Evolutionary conservation across 2,888 invertebrate genomes (phyloP).

Genomic region (Orthonevra nobilis): DNA sequence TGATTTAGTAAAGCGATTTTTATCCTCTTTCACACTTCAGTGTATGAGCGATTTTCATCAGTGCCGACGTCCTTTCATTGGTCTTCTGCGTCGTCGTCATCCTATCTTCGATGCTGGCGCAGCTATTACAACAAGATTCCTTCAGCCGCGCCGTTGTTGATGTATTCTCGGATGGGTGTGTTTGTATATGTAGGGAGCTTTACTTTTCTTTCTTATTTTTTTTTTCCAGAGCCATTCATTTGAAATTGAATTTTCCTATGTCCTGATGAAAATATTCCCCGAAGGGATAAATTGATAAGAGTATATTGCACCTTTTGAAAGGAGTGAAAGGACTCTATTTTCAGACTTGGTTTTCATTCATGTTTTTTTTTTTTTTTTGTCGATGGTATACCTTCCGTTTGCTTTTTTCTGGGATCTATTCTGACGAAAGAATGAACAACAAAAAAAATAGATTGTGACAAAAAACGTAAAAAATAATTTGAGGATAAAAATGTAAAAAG

Average conservation of each 20-base stretch:
- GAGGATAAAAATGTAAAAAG: constrained; percentile 60
- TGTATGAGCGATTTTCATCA: constrained; percentile 49
- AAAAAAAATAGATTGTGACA: constrained; percentile 7
- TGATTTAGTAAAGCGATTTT: constrained; percentile 69
- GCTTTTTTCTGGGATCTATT: neutral
- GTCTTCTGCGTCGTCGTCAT: neutral
- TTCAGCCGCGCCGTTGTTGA: constrained; percentile 17
- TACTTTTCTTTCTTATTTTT: too few relatives aligned
- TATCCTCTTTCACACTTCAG: constrained; percentile 49
- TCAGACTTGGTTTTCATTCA: constrained; percentile 22
- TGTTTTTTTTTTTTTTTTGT: constrained; percentile 7
- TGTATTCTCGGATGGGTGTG: constrained; percentile 34
- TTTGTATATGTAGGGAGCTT: constrained; percentile 44
- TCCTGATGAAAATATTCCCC: constrained; percentile 69
- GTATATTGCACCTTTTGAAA: constrained; percentile 70
- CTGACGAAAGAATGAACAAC: constrained; percentile 3
- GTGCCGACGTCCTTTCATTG: constrained; percentile 41
- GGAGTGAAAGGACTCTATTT: constrained; percentile 68
- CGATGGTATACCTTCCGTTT: neutral
- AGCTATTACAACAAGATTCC: constrained; percentile 24
- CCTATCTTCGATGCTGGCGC: constrained; percentile 2
- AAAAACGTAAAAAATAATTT: constrained; percentile 55
- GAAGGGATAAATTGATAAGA: constrained; percentile 68
- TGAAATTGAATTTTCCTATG: constrained; percentile 70
- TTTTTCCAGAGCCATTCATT: constrained; percentile 59